Conservation (phyloP, 2,113 vertebrate species). For the Centropristis striata region DNA sequence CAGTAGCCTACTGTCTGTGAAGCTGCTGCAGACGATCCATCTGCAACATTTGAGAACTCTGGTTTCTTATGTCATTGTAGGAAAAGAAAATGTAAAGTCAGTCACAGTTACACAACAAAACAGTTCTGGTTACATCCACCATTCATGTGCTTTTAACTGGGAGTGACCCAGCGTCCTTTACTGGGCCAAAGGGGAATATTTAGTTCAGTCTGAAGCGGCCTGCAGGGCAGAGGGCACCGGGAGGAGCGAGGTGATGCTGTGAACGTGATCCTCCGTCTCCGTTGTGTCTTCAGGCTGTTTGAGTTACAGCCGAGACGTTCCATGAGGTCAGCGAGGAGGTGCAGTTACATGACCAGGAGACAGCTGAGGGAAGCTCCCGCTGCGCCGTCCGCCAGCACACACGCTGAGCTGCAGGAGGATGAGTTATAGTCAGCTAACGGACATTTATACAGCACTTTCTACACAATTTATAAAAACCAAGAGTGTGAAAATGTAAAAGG, state of each 20-base stretch:
- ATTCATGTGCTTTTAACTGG: neutral
- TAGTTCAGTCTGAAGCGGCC: neutral
- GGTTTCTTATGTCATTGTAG: neutral
- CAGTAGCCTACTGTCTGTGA: too few species aligned
- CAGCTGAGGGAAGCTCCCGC: slow-evolving; percentile 64
- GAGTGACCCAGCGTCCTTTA: neutral
- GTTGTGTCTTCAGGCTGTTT: slow-evolving; percentile 43
- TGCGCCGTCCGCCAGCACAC: neutral
- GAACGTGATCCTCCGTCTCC: slow-evolving; percentile 53
- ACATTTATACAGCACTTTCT: neutral
- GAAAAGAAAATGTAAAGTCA: neutral
- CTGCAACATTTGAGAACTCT: neutral
- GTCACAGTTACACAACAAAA: slow-evolving; percentile 30
- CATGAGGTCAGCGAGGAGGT: slow-evolving; percentile 67
- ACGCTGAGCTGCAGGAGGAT: neutral
- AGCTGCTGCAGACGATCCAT: too few species aligned
- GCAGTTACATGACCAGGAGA: slow-evolving; percentile 61
- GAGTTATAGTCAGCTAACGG: neutral
- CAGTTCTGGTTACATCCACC: neutral
- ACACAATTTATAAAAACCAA: neutral
- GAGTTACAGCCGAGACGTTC: slow-evolving; percentile 60
- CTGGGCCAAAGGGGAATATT: neutral
- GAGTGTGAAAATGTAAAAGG: neutral
- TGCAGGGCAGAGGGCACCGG: slow-evolving; percentile 19
- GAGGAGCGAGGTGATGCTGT: slow-evolving; percentile 18